Evolutionary conservation across 2,888 invertebrate genomes (phyloP).

Genomic region (Stenotaenia linearis): DNA sequence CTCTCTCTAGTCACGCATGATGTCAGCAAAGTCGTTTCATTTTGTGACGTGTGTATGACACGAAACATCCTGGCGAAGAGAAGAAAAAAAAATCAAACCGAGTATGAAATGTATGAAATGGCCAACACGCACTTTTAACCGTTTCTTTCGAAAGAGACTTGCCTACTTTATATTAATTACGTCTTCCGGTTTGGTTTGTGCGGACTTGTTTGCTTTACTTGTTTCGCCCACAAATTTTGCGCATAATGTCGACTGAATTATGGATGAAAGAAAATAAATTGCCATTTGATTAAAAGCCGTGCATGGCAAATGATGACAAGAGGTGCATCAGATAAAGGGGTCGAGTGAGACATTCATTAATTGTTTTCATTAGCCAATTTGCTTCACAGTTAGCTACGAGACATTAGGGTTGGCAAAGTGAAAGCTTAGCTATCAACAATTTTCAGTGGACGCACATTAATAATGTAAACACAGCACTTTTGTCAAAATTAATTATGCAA

Average conservation of each 20-base stretch:
- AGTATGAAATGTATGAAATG: not conserved
- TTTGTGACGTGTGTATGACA: constrained; percentile 5
- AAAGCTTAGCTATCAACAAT: not conserved
- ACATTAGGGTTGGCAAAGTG: not conserved
- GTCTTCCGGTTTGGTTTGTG: no score
- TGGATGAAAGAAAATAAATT: not conserved
- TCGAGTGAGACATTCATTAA: constrained; percentile 6
- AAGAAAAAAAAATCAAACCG: not conserved
- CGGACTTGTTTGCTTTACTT: no score
- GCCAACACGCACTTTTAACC: not conserved
- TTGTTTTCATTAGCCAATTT: constrained; percentile 11
- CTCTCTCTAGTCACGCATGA: not conserved
- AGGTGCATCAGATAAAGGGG: constrained; percentile 15
- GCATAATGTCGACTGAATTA: not conserved
- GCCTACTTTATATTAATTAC: no score
- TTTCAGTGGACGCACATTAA: not conserved
- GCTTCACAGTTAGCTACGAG: not conserved
- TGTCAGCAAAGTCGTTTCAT: constrained; percentile 14
- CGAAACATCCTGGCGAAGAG: not conserved
- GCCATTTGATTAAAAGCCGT: not conserved
- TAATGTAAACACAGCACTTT: not conserved
- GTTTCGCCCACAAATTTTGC: no score
- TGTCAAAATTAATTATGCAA: no score
- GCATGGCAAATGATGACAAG: constrained; percentile 15
- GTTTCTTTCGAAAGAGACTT: no score